Percentiles rank a stretch among this genome's conserved stretches.
phyloP scores from a whole-genome alignment of 2,113 vertebrate genomes.

The Epinephelus fuscoguttatus region DNA sequence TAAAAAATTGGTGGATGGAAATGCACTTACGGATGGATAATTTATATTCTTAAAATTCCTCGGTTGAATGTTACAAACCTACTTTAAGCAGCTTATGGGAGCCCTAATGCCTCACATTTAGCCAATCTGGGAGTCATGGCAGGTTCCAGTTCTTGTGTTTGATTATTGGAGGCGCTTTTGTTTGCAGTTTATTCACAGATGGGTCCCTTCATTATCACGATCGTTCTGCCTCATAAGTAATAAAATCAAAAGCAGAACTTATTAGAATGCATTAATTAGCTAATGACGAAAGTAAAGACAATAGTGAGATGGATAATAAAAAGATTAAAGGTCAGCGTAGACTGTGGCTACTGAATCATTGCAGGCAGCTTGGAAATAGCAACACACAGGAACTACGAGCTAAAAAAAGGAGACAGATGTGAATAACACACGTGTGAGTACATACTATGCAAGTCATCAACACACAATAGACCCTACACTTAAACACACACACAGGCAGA shows the following conservation, averaged over 20 bases:
- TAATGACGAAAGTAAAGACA: neutral
- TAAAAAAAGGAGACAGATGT: conserved; percentile 23
- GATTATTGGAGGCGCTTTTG: neutral
- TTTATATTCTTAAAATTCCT: neutral
- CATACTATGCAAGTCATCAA: conserved; percentile 34
- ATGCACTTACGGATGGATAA: neutral
- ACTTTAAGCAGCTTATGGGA: neutral
- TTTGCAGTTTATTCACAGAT: neutral
- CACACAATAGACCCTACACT: conserved; percentile 35
- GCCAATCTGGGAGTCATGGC: too few species aligned
- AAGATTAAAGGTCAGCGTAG: neutral
- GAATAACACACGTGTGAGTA: conserved; percentile 41
- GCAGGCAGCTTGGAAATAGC: conserved; percentile 20
- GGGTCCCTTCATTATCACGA: neutral
- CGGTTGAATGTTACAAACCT: neutral
- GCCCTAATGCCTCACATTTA: neutral
- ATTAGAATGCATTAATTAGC: neutral
- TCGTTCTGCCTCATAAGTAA: neutral
- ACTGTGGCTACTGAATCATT: conserved; percentile 2
- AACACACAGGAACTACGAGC: conserved; percentile 21
- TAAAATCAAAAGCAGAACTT: neutral
- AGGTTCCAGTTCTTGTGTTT: neutral
- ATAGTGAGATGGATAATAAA: neutral
- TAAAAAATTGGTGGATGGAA: neutral
- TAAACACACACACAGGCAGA: conserved; percentile 21